Evolutionary conservation across 2,888 invertebrate genomes (phyloP).

Genomic region (Laspeyria flexula): DNA sequence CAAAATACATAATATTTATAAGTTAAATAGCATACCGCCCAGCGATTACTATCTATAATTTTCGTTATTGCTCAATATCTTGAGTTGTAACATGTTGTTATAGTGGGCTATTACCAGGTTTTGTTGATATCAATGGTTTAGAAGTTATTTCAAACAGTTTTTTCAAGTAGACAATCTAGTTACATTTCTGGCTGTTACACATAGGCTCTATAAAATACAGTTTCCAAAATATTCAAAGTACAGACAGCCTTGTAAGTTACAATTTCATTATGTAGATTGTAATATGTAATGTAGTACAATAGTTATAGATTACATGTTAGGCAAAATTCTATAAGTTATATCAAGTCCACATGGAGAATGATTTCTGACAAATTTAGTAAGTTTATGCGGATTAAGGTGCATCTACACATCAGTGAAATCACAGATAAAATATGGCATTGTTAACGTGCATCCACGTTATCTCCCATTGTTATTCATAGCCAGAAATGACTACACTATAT

Average conservation of each 20-base stretch:
- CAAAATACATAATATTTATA: slow-evolving; percentile 62
- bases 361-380: slow-evolving; percentile 30
- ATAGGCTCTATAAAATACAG: slow-evolving; percentile 52
- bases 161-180: slow-evolving; percentile 45
- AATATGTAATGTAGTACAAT: slow-evolving; percentile 34
- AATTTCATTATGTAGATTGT: slow-evolving; percentile 44
- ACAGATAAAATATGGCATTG: slow-evolving; percentile 72
- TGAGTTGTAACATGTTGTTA: slow-evolving; percentile 29
- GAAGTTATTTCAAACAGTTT: slow-evolving; percentile 24
- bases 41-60: slow-evolving; percentile 45
- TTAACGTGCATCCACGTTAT: slow-evolving; percentile 45
- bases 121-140: slow-evolving; percentile 26
- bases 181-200: slow-evolving; percentile 48
- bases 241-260: slow-evolving; percentile 57
- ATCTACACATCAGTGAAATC: slow-evolving; percentile 73
- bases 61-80: slow-evolving; percentile 51
- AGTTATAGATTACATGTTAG: slow-evolving; percentile 46
- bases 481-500: slow-evolving; percentile 75
- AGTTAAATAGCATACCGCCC: slow-evolving; percentile 48
- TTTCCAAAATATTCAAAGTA: slow-evolving; percentile 56
- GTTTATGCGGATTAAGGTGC: slow-evolving; percentile 53
- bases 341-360: slow-evolving; percentile 39
- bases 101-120: slow-evolving; percentile 25
- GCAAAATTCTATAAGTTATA: slow-evolving; percentile 47
- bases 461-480: slow-evolving; percentile 59